These are phyloP conservation scores for Echeneis naucrates DNA, from an alignment of 2,797 vertebrate genomes.

Conservation along the genomic window DNA sequence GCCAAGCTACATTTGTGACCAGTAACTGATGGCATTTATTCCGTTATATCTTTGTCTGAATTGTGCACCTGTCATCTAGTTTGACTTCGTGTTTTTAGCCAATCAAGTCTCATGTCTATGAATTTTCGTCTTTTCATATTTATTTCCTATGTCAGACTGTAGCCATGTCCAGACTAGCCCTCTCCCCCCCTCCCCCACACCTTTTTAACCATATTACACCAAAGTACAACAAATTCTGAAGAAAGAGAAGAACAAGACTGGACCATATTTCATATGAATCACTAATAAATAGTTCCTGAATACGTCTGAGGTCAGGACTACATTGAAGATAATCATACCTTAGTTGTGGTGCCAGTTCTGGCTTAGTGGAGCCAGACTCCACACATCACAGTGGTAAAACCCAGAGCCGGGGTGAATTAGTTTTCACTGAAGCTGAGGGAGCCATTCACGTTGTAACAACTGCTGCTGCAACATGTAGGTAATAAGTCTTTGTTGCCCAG, in stretches of 20 bases:
- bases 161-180: not conserved
- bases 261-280: conserved; percentile 10
- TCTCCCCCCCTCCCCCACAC: no score
- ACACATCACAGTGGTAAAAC: conserved; percentile 45
- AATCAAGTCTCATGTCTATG: no score
- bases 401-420: conserved; percentile 51
- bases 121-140: not conserved
- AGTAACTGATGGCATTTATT: no score
- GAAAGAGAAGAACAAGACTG: not conserved
- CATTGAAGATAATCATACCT: not conserved
- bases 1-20: no score
- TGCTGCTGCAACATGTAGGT: conserved; percentile 77
- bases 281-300: conserved; percentile 22
- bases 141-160: not conserved
- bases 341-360: conserved; percentile 14
- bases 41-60: not conserved
- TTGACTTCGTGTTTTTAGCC: not conserved
- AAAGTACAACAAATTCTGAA: not conserved
- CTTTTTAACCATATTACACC: not conserved
- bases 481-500: conserved; percentile 56
- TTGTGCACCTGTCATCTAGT: conserved; percentile 5
- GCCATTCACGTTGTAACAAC: conserved; percentile 71
- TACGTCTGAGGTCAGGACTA: conserved; percentile 5
- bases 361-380: conserved; percentile 51
- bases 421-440: conserved; percentile 69